Evolutionary conservation across 2,888 invertebrate species (phyloP), one percentile per base, ranked within the genome.

Genomic region (Cheilosia impressa): DNA sequence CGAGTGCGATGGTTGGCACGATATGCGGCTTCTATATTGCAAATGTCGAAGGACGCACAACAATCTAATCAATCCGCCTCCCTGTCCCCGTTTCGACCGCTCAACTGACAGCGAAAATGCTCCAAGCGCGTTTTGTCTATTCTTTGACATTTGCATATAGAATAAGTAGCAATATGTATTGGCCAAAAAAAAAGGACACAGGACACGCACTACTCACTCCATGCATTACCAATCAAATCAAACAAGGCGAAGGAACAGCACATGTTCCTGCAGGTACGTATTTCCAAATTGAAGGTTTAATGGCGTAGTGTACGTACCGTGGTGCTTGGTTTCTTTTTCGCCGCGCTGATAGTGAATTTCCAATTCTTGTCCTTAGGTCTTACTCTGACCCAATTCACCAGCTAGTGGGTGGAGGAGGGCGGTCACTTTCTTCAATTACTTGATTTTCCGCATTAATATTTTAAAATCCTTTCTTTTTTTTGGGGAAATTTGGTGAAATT

Each of bases 331-430:
- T 47, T 38, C 53, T 71, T 45, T 83, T 83, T 83, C 57, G 78
- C 78, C 62, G 63, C 79, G 83, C 83, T 68, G 78, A 79, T 83
- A 78, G 73, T 79, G 55, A 63, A 68, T 68, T 68, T 73, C 50
- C 45, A 68, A 58, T 69, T 9, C 19, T 24, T 22, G 58, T 58
- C 47, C 47, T 45, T 72, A 45, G 31, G 63, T 55, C 50, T 53
- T 58, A 27, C 47, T 60, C n/a, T 83, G 72, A 78, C 83, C 83
- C 55, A 73, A 55, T 71, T 68, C 53, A 19, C 10, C 31, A 24
- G 31, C 24, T 10, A 4, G 7, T 50, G 41, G 62, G 2, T 2
- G 72, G 41, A 10, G 31, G 13, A 4, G 69, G 72, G 38, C 31
- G 58, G 47, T 34, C 57, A 79, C 72, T 79, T 52, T 79, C 71